Evolutionary conservation across 2,888 invertebrate species (phyloP).

Genomic region (Dicyrtoma fusca): DNA sequence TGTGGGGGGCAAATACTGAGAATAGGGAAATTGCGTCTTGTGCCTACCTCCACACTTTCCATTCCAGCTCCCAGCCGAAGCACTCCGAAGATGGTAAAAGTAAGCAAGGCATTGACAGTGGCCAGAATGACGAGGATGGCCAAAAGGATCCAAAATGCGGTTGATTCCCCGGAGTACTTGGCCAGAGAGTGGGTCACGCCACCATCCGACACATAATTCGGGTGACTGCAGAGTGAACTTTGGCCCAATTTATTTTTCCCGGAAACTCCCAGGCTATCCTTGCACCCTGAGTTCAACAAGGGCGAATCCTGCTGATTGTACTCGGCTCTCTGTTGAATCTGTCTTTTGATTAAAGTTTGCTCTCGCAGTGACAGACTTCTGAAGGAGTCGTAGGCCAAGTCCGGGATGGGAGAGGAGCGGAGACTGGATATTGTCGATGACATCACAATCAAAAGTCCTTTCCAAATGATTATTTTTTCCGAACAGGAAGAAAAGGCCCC

Average conservation of each 20-base stretch:
- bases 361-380: constrained; percentile 51
- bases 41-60: constrained; percentile 80
- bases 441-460: no score
- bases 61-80: constrained; percentile 76
- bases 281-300: neutral
- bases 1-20: no score
- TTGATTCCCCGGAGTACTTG: constrained; percentile 62
- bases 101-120: constrained; percentile 75
- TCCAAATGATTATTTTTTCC: no score
- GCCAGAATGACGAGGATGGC: constrained; percentile 72
- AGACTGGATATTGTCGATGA: constrained; percentile 53
- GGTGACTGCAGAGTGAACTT: neutral
- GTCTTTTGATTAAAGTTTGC: constrained; percentile 52
- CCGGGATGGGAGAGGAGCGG: constrained; percentile 55
- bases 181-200: constrained; percentile 51
- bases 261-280: neutral
- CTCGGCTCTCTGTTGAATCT: constrained; percentile 27
- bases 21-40: no score
- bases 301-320: neutral
- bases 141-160: constrained; percentile 77
- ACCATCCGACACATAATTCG: constrained; percentile 43
- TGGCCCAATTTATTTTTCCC: neutral
- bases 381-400: constrained; percentile 54
- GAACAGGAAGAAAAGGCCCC: no score
- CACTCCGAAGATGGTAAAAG: constrained; percentile 79